These are phyloP conservation scores for Petrocephalus microphthalmus DNA, from an alignment of 2,113 vertebrate genomes.

Conservation along the genomic window DNA sequence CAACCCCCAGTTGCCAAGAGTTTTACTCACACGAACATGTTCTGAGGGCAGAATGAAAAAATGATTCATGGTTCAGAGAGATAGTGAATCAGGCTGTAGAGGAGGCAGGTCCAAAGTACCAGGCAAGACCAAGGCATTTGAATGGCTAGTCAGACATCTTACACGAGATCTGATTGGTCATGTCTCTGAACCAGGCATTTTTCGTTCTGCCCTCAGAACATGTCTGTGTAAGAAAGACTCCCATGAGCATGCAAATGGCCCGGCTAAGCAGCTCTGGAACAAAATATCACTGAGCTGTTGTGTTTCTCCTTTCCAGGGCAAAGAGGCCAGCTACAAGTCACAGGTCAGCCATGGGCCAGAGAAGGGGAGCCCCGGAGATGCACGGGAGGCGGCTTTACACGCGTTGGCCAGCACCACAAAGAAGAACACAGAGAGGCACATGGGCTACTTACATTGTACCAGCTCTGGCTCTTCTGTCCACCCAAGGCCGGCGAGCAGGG, in stretches of 20 bases:
- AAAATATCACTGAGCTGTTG: not conserved
- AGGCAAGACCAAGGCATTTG: too few relatives aligned
- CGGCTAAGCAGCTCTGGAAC: not conserved
- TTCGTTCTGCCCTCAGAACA: too few relatives aligned
- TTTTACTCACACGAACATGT: not conserved
- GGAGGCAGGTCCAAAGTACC: too few relatives aligned
- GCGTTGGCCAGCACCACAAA: not conserved
- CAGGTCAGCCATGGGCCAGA: not conserved
- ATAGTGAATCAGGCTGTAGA: too few relatives aligned
- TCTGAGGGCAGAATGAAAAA: too few relatives aligned
- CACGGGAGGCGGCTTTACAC: not conserved
- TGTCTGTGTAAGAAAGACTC: not conserved
- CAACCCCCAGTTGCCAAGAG: not conserved
- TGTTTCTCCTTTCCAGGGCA: not conserved
- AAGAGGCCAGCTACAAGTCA: not conserved
- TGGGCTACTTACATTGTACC: conserved; percentile 79
- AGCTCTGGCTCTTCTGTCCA: conserved; percentile 88
- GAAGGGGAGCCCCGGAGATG: not conserved
- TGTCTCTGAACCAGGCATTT: too few relatives aligned
- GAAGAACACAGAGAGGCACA: not conserved
- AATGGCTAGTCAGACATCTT: too few relatives aligned
- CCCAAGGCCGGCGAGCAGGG: conserved; percentile 54
- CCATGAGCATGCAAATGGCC: not conserved
- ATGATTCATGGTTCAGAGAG: too few relatives aligned
- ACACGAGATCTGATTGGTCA: too few relatives aligned